Base-by-base conservation (phyloP, 2,797 vertebrate species). In the Eospalax fontanierii region DNA sequence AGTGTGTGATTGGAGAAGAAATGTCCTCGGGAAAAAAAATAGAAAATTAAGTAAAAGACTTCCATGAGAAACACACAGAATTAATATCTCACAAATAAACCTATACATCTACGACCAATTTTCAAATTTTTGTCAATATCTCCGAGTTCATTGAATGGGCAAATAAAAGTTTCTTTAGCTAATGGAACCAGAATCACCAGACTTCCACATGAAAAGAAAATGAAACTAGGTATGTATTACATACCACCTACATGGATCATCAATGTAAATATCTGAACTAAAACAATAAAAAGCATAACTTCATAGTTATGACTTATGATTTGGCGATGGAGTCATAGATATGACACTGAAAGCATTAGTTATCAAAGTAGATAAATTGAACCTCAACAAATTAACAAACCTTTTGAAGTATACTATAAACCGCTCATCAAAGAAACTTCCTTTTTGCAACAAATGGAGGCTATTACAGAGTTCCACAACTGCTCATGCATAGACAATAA, bases 1-100 rank as follows among this genome's bases (percentile, higher is more conserved):
- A 5, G 21, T 70, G 63, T 35, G 43, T 71, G 26, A 63, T 65
- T 66, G 73, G 59, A 15, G 21, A 89, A 73, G 10, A 89, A n/a
- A n/a, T n/a, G 15, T 3, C 3, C 1, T 40, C 19, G 59, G 50
- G 38, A 57, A 26, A 33, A 93, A 61, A 10, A 2, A 50, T 46
- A n/a, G 18, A 88, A 95, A 91, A 22, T 24, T 54, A 84, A 88
- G 50, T 79, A 26, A 30, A 83, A 90, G 26, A 66, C 21, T 46
- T 8, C 2, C 2, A 40, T 19, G 38, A 1, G 3, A 46, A 14
- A 92, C 12, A 76, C 0, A 38, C 9, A 38, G 35, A 74, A 93
- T 40, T 71, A 11, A 70, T 6, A 87, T 3, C 63, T 18, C 18
- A 46, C 33, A 80, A 40, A 71, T 21, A 65, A 95, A 88, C 4